These are phyloP conservation scores for Xanthorhoe spadicearia DNA, from an alignment of 2,888 invertebrate genomes.

Conservation along the genomic window DNA sequence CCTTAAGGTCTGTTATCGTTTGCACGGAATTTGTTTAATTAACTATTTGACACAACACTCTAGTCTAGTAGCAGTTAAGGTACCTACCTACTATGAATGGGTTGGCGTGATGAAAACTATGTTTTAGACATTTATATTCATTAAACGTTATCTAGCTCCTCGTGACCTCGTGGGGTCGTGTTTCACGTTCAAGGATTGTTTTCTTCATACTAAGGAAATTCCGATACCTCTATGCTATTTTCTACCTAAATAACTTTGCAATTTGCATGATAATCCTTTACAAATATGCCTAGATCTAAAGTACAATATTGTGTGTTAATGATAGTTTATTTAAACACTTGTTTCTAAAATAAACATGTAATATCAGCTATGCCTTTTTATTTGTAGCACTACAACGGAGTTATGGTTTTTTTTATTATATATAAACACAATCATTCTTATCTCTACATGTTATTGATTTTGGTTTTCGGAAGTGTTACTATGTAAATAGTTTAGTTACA, in stretches of 20 bases:
- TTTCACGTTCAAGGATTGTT: conserved; percentile 47
- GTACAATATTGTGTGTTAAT: not conserved
- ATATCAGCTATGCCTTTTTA: not conserved
- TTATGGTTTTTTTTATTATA: no score
- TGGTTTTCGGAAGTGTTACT: no score
- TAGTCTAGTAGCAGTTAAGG: no score
- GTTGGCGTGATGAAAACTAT: not conserved
- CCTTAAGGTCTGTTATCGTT: no score
- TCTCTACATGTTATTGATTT: no score
- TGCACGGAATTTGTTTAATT: no score
- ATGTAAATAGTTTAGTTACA: no score
- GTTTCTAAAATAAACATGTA: not conserved
- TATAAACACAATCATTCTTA: no score
- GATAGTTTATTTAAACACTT: not conserved
- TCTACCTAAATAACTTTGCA: not conserved
- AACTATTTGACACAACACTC: no score
- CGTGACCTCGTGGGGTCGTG: conserved; percentile 49
- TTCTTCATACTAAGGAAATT: conserved; percentile 8
- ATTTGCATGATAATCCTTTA: conserved; percentile 14
- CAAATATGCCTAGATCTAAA: not conserved
- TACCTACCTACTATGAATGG: no score
- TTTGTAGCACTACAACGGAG: no score
- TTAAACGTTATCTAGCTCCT: conserved; percentile 16
- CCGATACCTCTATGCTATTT: not conserved
- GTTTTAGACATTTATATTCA: not conserved